phyloP scores from a whole-genome alignment of 1,140 invertebrate species.

The Ephestia elutella region DNA sequence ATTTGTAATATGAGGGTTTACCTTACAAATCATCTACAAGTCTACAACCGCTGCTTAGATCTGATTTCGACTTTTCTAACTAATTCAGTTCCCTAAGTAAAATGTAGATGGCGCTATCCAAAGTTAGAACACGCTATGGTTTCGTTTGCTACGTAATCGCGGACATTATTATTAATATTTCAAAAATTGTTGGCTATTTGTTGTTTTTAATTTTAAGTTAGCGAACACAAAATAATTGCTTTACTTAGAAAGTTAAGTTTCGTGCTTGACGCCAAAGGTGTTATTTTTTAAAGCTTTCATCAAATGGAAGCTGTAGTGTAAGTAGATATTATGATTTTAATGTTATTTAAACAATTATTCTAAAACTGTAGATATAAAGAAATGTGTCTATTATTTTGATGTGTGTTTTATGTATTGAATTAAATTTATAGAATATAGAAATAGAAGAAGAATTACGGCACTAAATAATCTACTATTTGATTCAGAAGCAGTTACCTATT shows the following conservation, averaged over 20 bases:
- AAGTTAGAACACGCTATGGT: too few species aligned
- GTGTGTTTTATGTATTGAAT: neutral
- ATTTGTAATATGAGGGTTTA: too few species aligned
- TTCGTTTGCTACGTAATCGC: too few species aligned
- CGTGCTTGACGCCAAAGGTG: constrained; percentile 10
- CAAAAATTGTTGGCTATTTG: neutral
- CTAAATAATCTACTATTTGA: neutral
- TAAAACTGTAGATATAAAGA: neutral
- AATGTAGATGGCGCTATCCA: too few species aligned
- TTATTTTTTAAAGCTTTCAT: neutral
- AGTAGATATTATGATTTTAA: neutral
- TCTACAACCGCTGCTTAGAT: too few species aligned
- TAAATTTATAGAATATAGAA: neutral
- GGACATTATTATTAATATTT: neutral
- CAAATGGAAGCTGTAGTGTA: neutral
- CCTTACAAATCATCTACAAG: too few species aligned
- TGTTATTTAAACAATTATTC: neutral
- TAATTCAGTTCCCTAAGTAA: too few species aligned
- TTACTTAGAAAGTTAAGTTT: constrained; percentile 4
- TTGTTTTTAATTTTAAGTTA: constrained; percentile 11
- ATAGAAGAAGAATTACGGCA: neutral
- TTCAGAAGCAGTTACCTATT: constrained; percentile 1
- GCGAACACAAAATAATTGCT: neutral
- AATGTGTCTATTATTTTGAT: constrained; percentile 1
- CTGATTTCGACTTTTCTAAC: too few species aligned